Evolutionary conservation across 1,140 invertebrate genomes (phyloP).

Genomic region (Atopsyche davidsoni): DNA sequence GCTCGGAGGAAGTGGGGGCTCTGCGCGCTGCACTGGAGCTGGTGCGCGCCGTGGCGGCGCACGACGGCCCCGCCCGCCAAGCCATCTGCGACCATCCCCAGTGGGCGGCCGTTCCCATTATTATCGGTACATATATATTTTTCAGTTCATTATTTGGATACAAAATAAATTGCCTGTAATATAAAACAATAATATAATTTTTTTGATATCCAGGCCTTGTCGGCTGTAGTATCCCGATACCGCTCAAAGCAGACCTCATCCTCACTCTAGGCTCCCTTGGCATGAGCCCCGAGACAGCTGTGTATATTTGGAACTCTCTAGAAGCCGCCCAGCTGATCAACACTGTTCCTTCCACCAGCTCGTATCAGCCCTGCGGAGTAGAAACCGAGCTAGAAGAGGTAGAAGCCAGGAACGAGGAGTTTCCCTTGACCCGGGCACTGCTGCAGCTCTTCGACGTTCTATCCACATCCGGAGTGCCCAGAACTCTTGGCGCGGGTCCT

Average conservation of each 20-base stretch:
- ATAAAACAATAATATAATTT: background rate
- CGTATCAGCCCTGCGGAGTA: constrained; percentile 62
- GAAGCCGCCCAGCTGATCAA: constrained; percentile 79
- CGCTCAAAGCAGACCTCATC: constrained; percentile 78
- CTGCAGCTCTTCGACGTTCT: constrained; percentile 71
- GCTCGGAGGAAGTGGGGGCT: constrained; percentile 80
- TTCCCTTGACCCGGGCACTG: constrained; percentile 76
- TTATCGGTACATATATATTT: constrained; percentile 52
- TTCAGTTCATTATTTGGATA: too few relatives aligned
- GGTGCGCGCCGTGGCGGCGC: constrained; percentile 66
- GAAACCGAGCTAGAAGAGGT: constrained; percentile 64
- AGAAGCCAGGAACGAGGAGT: constrained; percentile 83
- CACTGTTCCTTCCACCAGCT: constrained; percentile 58
- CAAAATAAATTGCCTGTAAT: too few relatives aligned
- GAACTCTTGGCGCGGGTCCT: constrained; percentile 71
- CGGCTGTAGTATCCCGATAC: constrained; percentile 76
- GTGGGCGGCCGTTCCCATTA: constrained; percentile 72
- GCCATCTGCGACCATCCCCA: constrained; percentile 79
- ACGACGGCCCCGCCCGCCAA: constrained; percentile 72
- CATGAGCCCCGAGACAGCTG: constrained; percentile 65
- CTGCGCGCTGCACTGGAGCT: constrained; percentile 74
- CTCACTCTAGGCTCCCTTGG: constrained; percentile 70
- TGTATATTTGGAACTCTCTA: constrained; percentile 77
- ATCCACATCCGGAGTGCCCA: constrained; percentile 67
- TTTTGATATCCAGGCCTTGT: constrained; percentile 64